These are phyloP conservation scores for Sclerurus mexicanus DNA, from an alignment of 2,113 vertebrate genomes.

Conservation along the genomic window DNA sequence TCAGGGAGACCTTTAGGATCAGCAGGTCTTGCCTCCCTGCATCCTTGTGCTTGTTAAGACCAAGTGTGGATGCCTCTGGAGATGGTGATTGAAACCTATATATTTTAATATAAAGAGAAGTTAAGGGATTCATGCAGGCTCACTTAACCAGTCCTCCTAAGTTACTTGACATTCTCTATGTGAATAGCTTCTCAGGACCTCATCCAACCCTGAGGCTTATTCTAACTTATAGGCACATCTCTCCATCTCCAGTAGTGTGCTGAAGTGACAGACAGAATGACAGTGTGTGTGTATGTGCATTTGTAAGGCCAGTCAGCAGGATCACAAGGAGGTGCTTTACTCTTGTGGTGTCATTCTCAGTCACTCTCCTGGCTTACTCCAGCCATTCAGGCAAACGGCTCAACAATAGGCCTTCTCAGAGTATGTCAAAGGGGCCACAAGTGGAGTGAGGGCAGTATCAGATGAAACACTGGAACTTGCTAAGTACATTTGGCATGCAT, in stretches of 20 bases:
- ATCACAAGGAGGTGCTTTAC: neutral
- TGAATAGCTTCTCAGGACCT: neutral
- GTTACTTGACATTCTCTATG: neutral
- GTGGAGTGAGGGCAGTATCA: neutral
- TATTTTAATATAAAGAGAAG: neutral
- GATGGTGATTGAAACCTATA: neutral
- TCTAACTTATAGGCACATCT: neutral
- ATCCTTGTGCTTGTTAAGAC: neutral
- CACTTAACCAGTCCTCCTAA: neutral
- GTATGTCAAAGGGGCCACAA: neutral
- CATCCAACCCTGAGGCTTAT: neutral
- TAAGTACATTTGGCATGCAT: neutral
- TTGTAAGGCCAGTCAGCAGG: neutral
- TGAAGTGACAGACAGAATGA: neutral
- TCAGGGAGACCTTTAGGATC: neutral
- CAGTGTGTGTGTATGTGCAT: accelerated
- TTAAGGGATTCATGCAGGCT: neutral
- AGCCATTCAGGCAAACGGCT: neutral
- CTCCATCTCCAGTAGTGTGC: neutral
- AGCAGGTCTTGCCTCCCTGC: neutral
- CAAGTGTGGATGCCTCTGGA: neutral
- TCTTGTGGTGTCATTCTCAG: neutral
- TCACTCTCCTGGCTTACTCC: neutral
- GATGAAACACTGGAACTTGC: neutral
- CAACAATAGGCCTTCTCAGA: accelerated